These are phyloP conservation scores for Dascillus cervinus DNA, from an alignment of 2,888 invertebrate species.

Conservation along the genomic window DNA sequence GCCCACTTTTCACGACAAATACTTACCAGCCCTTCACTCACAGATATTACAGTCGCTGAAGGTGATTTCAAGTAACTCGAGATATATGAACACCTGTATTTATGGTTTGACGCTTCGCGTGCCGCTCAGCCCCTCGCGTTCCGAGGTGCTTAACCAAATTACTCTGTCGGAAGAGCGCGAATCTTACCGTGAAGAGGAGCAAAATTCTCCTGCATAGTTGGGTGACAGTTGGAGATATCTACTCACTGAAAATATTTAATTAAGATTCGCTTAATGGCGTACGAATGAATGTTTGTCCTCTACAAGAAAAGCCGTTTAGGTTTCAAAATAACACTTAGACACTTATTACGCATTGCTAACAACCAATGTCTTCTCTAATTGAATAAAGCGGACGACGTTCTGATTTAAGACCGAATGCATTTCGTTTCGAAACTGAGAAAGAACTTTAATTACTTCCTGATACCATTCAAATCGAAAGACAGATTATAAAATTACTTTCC, in stretches of 20 bases:
- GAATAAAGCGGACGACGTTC: too few relatives aligned
- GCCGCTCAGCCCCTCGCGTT: conserved; percentile 9
- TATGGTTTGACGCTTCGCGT: conserved; percentile 18
- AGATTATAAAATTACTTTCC: too few relatives aligned
- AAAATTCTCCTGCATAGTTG: conserved; percentile 38
- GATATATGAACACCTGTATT: conserved; percentile 32
- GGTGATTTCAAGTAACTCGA: conserved; percentile 20
- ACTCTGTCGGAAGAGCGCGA: conserved; percentile 14
- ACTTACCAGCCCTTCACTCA: conserved; percentile 9
- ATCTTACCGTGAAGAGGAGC: conserved; percentile 17
- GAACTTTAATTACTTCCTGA: too few relatives aligned
- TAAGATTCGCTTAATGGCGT: conserved; percentile 39
- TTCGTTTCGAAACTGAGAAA: too few relatives aligned
- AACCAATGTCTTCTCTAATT: too few relatives aligned
- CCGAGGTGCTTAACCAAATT: conserved; percentile 18
- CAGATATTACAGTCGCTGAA: conserved; percentile 10
- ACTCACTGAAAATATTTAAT: conserved; percentile 44
- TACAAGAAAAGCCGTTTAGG: conserved; percentile 29
- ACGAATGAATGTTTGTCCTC: conserved; percentile 34
- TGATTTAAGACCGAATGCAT: too few relatives aligned
- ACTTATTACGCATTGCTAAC: conserved; percentile 18
- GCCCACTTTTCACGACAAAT: neutral
- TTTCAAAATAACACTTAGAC: conserved; percentile 21
- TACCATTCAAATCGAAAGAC: too few relatives aligned
- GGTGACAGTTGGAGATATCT: conserved; percentile 45